A percentile compares a stretch with the other conserved stretches of the same genome.
Evolutionary conservation across 2,797 vertebrate species (phyloP).

Genomic region (Cottoperca gobio): DNA sequence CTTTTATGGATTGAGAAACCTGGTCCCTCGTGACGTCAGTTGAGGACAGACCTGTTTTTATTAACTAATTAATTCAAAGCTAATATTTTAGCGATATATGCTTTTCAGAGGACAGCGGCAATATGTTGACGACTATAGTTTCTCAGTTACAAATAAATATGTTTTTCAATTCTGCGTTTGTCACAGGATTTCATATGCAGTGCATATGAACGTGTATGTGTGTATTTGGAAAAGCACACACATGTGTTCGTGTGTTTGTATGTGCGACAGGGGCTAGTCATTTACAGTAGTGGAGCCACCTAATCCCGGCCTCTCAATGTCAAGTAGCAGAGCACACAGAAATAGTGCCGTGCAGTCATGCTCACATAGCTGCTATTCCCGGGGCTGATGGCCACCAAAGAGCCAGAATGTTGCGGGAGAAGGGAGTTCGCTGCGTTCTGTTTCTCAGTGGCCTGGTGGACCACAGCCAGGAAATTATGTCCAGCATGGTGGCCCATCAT

Average conservation of each 20-base stretch:
- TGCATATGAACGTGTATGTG: not conserved
- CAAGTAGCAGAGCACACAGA: constrained; percentile 81
- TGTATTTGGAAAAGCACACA: constrained; percentile 31
- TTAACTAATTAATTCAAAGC: not conserved
- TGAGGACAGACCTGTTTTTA: not conserved
- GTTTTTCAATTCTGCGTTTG: constrained; percentile 3
- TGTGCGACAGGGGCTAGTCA: constrained; percentile 71
- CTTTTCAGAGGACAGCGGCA: not conserved
- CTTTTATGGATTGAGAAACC: not conserved
- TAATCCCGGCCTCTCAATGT: constrained; percentile 85
- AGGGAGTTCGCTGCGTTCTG: constrained; percentile 52
- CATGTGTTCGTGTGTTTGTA: constrained; percentile 44
- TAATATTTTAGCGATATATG: not conserved
- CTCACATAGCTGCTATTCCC: constrained; percentile 85
- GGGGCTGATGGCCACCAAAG: constrained; percentile 69
- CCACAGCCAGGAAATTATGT: constrained; percentile 64
- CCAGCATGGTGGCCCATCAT: constrained; percentile 46
- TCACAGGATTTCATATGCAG: not conserved
- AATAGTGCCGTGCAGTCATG: constrained; percentile 85
- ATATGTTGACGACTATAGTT: not conserved
- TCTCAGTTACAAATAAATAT: constrained; percentile 9
- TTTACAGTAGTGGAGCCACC: constrained; percentile 82
- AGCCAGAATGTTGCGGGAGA: constrained; percentile 68
- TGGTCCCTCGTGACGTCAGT: not conserved
- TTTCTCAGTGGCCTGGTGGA: constrained; percentile 51